Conservation (phyloP, 2,888 invertebrate genomes). For the Melanchra persicariae region DNA sequence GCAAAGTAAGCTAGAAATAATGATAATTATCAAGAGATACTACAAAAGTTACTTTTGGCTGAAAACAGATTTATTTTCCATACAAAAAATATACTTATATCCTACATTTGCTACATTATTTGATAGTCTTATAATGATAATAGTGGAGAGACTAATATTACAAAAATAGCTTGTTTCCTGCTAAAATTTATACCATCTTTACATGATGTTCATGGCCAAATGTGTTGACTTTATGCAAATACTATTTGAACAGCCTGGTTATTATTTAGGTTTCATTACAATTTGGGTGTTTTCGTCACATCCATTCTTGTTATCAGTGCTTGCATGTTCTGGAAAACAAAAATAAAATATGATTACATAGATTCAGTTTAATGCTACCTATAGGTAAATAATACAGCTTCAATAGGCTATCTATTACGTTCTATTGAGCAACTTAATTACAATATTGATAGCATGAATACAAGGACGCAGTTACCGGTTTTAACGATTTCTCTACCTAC, state of each 20-base stretch:
- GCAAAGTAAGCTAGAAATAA: background rate
- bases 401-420: background rate
- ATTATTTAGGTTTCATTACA: slow-evolving; percentile 32
- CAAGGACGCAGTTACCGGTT: slow-evolving; percentile 58
- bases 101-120: slow-evolving; percentile 41
- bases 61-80: slow-evolving; percentile 33
- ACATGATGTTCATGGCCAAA: slow-evolving; percentile 24
- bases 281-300: slow-evolving; percentile 16
- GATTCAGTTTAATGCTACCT: background rate
- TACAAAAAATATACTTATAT: slow-evolving; percentile 57
- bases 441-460: slow-evolving; percentile 26
- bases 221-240: slow-evolving; percentile 31
- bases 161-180: slow-evolving; percentile 42
- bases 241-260: slow-evolving; percentile 52
- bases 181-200: slow-evolving; percentile 13
- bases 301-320: slow-evolving; percentile 19
- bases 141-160: slow-evolving; percentile 29
- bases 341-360: background rate
- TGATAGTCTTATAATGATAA: slow-evolving; percentile 29
- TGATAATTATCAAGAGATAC: background rate
- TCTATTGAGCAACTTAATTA: slow-evolving; percentile 28
- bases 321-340: slow-evolving; percentile 46
- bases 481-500: slow-evolving; percentile 16
- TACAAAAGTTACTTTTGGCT: slow-evolving; percentile 4
- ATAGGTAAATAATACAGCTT: background rate